phyloP scores from a whole-genome alignment of 2,113 vertebrate genomes.

The Vidua chalybeata region DNA sequence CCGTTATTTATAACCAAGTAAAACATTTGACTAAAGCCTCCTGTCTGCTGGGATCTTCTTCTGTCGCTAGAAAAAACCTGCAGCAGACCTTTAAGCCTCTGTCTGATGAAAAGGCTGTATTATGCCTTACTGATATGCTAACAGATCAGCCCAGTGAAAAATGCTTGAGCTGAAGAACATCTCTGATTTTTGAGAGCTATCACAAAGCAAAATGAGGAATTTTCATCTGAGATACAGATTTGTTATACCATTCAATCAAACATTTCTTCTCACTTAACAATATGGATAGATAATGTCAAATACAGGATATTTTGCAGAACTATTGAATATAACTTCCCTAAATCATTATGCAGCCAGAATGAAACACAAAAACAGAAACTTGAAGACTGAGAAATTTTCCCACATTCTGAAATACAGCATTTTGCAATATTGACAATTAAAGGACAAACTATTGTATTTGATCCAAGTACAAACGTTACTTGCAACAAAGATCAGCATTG shows the following conservation, averaged over 20 bases:
- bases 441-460: neutral
- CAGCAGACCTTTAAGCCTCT: neutral
- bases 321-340: neutral
- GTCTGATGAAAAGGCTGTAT: neutral
- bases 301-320: neutral
- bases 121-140: neutral
- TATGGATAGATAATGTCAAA: neutral
- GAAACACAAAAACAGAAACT: neutral
- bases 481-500: neutral
- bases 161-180: neutral
- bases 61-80: neutral
- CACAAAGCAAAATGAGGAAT: neutral
- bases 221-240: neutral
- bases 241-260: neutral
- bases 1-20: conserved; percentile 41
- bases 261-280: neutral
- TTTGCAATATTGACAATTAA: neutral
- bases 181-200: neutral
- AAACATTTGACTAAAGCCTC: neutral
- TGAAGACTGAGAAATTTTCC: neutral
- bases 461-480: neutral
- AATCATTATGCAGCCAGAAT: neutral
- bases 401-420: neutral
- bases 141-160: neutral
- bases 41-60: neutral